Percentiles rank a stretch among this genome's conserved stretches.
Evolutionary conservation across 1,140 invertebrate species (phyloP).

Genomic region (Trachymyrmex septentrionalis): DNA sequence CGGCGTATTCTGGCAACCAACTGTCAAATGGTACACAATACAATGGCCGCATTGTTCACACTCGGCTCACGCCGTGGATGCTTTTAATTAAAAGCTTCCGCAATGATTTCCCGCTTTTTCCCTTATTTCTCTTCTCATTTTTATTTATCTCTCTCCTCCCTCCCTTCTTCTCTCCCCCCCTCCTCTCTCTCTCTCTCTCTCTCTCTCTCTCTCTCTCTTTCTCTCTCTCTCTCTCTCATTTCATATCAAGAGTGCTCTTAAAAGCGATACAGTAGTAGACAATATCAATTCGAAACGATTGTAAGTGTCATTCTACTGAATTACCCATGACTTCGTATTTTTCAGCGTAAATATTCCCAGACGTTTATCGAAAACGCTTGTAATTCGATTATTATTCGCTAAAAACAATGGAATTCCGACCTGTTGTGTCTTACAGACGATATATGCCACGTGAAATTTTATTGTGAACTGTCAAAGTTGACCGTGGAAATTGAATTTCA

Average conservation of each 20-base stretch:
- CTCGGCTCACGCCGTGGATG: slow-evolving; percentile 68
- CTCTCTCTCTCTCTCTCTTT: slow-evolving; percentile 31
- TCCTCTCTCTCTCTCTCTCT: neutral
- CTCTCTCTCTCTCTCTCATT: slow-evolving; percentile 44
- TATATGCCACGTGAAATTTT: slow-evolving; percentile 3
- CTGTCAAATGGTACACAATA: slow-evolving; percentile 76
- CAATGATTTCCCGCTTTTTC: slow-evolving; percentile 68
- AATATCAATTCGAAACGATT: slow-evolving; percentile 31
- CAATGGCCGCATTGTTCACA: slow-evolving; percentile 80
- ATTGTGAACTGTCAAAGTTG: neutral
- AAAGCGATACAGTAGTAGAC: slow-evolving; percentile 23
- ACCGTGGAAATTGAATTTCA: neutral
- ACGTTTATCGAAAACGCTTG: slow-evolving; percentile 36
- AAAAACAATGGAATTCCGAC: slow-evolving; percentile 24
- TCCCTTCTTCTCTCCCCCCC: slow-evolving; percentile 50
- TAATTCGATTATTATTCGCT: slow-evolving; percentile 34
- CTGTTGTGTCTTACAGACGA: neutral
- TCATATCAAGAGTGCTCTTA: slow-evolving; percentile 48
- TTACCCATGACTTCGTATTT: slow-evolving; percentile 12
- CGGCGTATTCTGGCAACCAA: slow-evolving; percentile 11
- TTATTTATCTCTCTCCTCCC: slow-evolving; percentile 48
- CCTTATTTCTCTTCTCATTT: slow-evolving; percentile 42
- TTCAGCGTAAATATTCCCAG: slow-evolving; percentile 39
- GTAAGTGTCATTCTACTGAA: neutral
- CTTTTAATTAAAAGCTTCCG: slow-evolving; percentile 82